Evolutionary conservation across 2,888 invertebrate genomes (phyloP).

Genomic region (Acheta domesticus): DNA sequence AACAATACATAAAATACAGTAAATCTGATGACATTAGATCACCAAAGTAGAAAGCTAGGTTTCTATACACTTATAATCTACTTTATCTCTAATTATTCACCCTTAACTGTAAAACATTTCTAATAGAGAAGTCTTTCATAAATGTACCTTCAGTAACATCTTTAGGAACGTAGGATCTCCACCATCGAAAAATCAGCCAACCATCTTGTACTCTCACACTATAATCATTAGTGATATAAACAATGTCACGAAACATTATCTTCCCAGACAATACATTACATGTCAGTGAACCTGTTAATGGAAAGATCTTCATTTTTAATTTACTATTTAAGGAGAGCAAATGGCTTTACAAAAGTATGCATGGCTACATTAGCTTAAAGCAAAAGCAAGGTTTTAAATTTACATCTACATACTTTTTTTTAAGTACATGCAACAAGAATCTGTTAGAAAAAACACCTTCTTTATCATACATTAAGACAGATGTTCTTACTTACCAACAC

Average conservation of each 20-base stretch:
- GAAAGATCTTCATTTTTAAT: conserved; percentile 21
- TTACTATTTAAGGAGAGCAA: neutral
- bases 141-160: conserved; percentile 84
- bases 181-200: conserved; percentile 96
- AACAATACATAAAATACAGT: conserved; percentile 39
- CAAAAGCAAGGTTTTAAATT: neutral
- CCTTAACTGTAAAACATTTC: too few relatives aligned
- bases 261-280: conserved; percentile 95
- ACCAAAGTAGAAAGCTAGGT: neutral
- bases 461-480: neutral
- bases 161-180: conserved; percentile 92
- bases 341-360: neutral
- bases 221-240: conserved; percentile 91
- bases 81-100: neutral
- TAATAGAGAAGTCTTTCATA: conserved; percentile 30
- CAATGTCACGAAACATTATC: conserved; percentile 95
- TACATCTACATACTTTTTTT: too few relatives aligned
- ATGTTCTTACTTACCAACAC: conserved; percentile 65
- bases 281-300: conserved; percentile 80
- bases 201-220: conserved; percentile 92
- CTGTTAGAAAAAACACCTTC: neutral
- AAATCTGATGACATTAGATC: neutral
- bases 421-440: too few relatives aligned
- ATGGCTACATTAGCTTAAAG: neutral
- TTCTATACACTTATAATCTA: neutral